phyloP scores from a whole-genome alignment of 1,140 invertebrate genomes.

The Lepeophtheirus salmonis region DNA sequence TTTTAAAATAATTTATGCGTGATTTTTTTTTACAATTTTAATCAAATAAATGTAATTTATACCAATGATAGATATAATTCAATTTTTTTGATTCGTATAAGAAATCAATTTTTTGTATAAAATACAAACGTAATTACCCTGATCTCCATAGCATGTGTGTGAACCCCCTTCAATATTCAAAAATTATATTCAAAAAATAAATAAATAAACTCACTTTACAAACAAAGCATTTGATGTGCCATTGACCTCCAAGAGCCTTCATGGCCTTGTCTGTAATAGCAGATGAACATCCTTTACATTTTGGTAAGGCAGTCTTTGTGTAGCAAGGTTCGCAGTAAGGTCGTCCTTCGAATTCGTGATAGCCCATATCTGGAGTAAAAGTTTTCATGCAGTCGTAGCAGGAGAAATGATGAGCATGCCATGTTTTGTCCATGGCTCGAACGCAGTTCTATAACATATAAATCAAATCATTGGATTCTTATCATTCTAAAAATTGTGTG shows the following conservation, averaged over 20 bases:
- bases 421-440: constrained; percentile 13
- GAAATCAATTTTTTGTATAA: too few relatives aligned
- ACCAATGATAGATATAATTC: too few relatives aligned
- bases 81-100: too few relatives aligned
- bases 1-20: too few relatives aligned
- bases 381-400: constrained; percentile 1
- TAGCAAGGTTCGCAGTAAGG: constrained; percentile 15
- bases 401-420: constrained; percentile 12
- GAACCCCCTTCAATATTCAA: too few relatives aligned
- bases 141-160: too few relatives aligned
- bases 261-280: constrained; percentile 2
- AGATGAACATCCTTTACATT: constrained; percentile 2
- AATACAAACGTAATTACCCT: too few relatives aligned
- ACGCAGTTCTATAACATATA: constrained; percentile 6
- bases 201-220: not conserved
- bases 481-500: not conserved
- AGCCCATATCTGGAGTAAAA: constrained; percentile 9
- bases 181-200: too few relatives aligned
- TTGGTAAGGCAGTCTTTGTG: constrained; percentile 6
- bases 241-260: constrained; percentile 4
- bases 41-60: too few relatives aligned
- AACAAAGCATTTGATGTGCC: constrained; percentile 7
- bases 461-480: too few relatives aligned
- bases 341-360: constrained; percentile 1
- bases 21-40: too few relatives aligned